phyloP scores from a whole-genome alignment of 1,140 invertebrate genomes.

The Drosophila kohkoa region DNA sequence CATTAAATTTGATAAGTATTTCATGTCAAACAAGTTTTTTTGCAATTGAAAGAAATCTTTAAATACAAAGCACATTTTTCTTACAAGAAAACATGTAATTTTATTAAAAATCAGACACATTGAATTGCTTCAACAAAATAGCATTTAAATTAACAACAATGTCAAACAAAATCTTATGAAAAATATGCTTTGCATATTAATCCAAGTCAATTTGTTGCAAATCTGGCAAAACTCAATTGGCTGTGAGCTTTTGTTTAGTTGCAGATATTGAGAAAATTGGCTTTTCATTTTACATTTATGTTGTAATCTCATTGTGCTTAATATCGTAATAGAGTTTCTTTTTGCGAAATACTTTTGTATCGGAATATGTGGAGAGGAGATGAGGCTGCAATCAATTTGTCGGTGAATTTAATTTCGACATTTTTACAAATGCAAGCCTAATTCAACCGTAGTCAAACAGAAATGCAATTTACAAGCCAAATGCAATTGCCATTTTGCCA shows the following conservation, averaged over 20 bases:
- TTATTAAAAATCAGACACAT: too few species aligned
- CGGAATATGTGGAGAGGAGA: too few species aligned
- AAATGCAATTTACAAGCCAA: slow-evolving; percentile 45
- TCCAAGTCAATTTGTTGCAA: background rate
- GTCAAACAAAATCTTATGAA: too few species aligned
- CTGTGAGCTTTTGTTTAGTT: background rate
- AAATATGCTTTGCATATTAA: background rate
- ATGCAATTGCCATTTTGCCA: slow-evolving; percentile 27
- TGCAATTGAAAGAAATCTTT: too few species aligned
- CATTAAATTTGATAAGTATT: too few species aligned
- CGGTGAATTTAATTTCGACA: slow-evolving; percentile 38
- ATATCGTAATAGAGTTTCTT: background rate
- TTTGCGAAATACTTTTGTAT: too few species aligned
- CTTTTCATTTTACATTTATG: background rate
- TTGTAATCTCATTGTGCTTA: background rate
- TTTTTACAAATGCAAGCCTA: slow-evolving; percentile 30
- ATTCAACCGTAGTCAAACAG: slow-evolving; percentile 42
- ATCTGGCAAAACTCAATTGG: background rate
- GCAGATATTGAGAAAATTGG: background rate
- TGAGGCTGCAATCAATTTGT: slow-evolving; percentile 23
- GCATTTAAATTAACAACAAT: too few species aligned
- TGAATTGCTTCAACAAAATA: too few species aligned
- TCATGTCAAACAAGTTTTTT: too few species aligned
- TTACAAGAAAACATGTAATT: too few species aligned
- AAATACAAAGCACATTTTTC: too few species aligned